Evolutionary conservation across 2,113 vertebrate species (phyloP), one percentile per base, ranked within the genome.

Genomic region (Ancistrus triradiatus): DNA sequence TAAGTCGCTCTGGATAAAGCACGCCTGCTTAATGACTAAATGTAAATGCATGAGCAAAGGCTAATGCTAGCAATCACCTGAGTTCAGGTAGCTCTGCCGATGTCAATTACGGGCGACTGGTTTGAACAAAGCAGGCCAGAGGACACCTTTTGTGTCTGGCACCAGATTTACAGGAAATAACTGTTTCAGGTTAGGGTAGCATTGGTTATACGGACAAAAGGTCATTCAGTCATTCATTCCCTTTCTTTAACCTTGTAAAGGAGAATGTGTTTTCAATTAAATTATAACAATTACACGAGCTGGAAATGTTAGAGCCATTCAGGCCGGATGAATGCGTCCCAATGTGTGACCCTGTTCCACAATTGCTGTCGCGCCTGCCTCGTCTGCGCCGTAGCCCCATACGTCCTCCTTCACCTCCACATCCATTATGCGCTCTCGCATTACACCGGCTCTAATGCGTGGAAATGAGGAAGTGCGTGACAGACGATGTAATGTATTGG

Each of bases 391-490:
- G 17, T 18, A 9, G 17, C 28, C 10, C 31, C 51, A 55, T 37
- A 35, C 10, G 37, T 66, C 66, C 50, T 46, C 44, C 65, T 73
- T 43, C 50, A 42, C 51, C 70, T 73, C 53, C 57, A 52, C 51
- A 47, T 65, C 28, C 44, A 44, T 56, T 21, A 24, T n/a, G 24
- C 50, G 7, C 64, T 21, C 64, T 17, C 64, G 4, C 50, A 50
- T 67, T 67, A 67, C 46, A 15, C 43, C 46, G 9, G 33, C 8
- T 38, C 55, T 67, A 67, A 67, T 59, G 64, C 15, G 59, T 59
- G 64, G 64, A 67, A 58, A 59, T 67, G 38, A 22, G 46, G 35
- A 48, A 28, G 13, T 14, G 55, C 13, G 53, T 59, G 63, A 58
- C 64, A 50, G 22, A 28, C 18, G 17, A 55, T 21, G 44, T 67